A percentile compares a stretch with the other conserved stretches of the same genome.
phyloP scores from a whole-genome alignment of 2,888 invertebrate species.

The Cremastinae sp. region DNA sequence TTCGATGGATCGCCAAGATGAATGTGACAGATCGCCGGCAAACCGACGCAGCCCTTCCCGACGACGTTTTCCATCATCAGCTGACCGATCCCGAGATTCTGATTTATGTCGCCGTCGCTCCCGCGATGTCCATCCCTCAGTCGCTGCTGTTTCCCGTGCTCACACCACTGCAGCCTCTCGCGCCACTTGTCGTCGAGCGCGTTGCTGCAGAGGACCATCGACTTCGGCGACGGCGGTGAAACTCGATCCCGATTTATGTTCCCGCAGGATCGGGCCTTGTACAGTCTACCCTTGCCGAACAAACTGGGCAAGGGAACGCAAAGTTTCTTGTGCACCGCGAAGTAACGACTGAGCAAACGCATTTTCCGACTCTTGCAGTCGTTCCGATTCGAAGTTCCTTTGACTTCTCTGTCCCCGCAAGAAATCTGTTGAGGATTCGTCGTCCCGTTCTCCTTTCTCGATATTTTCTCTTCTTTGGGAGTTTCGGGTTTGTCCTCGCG shows the following conservation, averaged over 20 bases:
- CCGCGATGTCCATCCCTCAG: conserved; percentile 66
- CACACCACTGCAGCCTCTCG: conserved; percentile 79
- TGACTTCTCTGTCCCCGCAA: conserved; percentile 74
- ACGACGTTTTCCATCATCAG: conserved; percentile 72
- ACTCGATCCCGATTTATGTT: conserved; percentile 82
- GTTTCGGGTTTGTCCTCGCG: conserved; percentile 59
- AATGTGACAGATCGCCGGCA: conserved; percentile 82
- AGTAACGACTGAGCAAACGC: conserved; percentile 85
- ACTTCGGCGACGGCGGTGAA: conserved; percentile 76
- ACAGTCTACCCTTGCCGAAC: conserved; percentile 82
- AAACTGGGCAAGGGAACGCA: conserved; percentile 84
- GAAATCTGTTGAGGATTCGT: conserved; percentile 53
- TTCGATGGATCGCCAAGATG: conserved; percentile 83
- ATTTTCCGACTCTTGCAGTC: conserved; percentile 81
- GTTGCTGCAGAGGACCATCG: conserved; percentile 74
- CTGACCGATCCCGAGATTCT: conserved; percentile 80
- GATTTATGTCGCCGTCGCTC: conserved; percentile 82
- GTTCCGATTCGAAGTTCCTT: conserved; percentile 70
- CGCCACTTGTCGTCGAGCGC: conserved; percentile 78
- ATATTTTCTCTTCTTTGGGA: conserved; percentile 52
- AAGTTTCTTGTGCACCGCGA: conserved; percentile 86
- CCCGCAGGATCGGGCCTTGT: conserved; percentile 85
- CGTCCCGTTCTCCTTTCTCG: conserved; percentile 65
- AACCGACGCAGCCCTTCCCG: conserved; percentile 79
- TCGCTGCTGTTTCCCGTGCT: conserved; percentile 68